Evolutionary conservation across 2,888 invertebrate species (phyloP), one percentile per base, ranked within the genome.

Genomic region (Lamellibrachia columna): DNA sequence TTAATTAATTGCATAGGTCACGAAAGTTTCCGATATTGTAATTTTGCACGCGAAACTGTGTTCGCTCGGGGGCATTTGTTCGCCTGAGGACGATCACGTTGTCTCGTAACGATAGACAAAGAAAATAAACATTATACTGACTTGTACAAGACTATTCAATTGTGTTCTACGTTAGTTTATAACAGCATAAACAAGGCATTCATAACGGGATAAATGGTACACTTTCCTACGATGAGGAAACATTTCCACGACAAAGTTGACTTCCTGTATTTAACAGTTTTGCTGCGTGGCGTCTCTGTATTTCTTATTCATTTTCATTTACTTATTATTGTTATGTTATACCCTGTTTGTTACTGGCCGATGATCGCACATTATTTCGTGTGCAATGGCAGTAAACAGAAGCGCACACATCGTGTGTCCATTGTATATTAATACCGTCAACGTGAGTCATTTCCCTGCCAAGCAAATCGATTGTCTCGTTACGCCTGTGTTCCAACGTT

Each of bases 1-100:
- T 75, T 75, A 75, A 75, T 75, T 75, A 75, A 75, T 75, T 75
- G 75, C 75, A 75, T 75, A n/a, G n/a, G 22, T 22, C 75, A 75
- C 22, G 75, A 75, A 22, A 75, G 75, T 75, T 75, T 75, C 75
- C 75, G 22, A 75, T 75, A 15, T 75, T 75, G 75, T 22, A 75
- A 75, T 6, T 15, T n/a, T 75, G 75, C 75, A 75, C 75, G 22
- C 75, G 75, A 75, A 75, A 75, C 75, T 6, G 15, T 75, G 75
- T 22, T n/a, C 75, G 75, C 75, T 75, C n/a, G 11, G 75, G 75
- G 75, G 75, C 75, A 6, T n/a, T 15, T n/a, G 22, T 6, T 75
- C 75, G 22, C 75, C 15, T n/a, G 75, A 22, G 75, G 75, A 22
- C 22, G 15, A 4, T 15, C 75, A 22, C 22, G 75, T 75, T 4